phyloP scores from a whole-genome alignment of 1,140 invertebrate species.

The Venustaconcha ellipsiformis region DNA sequence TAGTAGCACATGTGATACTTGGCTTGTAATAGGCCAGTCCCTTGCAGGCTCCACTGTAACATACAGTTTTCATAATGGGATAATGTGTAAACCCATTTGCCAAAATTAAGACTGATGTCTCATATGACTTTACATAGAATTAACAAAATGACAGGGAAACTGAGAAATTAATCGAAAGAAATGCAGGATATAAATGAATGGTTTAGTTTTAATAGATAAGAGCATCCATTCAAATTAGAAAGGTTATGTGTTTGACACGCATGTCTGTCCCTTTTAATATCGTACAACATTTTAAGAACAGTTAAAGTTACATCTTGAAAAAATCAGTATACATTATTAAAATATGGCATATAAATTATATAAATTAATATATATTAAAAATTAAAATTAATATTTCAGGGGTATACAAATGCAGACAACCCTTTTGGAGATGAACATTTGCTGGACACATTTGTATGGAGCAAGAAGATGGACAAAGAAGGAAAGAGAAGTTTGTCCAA shows the following conservation, averaged over 20 bases:
- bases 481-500: slow-evolving; percentile 83
- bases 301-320: background rate
- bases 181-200: no score
- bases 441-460: slow-evolving; percentile 95
- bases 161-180: no score
- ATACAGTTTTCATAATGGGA: no score
- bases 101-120: no score
- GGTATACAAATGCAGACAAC: background rate
- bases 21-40: no score
- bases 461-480: slow-evolving; percentile 96
- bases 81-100: no score
- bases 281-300: background rate
- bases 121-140: no score
- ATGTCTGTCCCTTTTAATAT: background rate
- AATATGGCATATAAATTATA: background rate
- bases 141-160: no score
- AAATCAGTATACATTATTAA: background rate
- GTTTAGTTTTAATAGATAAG: no score
- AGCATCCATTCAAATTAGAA: no score
- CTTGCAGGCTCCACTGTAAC: no score
- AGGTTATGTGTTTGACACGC: background rate
- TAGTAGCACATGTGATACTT: no score
- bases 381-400: background rate
- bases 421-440: slow-evolving; percentile 94
- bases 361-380: background rate